Percentiles rank a stretch among this genome's conserved stretches.
These are phyloP conservation scores for Dromius quadrimaculatus DNA, from an alignment of 2,888 invertebrate species.

Conservation along the genomic window DNA sequence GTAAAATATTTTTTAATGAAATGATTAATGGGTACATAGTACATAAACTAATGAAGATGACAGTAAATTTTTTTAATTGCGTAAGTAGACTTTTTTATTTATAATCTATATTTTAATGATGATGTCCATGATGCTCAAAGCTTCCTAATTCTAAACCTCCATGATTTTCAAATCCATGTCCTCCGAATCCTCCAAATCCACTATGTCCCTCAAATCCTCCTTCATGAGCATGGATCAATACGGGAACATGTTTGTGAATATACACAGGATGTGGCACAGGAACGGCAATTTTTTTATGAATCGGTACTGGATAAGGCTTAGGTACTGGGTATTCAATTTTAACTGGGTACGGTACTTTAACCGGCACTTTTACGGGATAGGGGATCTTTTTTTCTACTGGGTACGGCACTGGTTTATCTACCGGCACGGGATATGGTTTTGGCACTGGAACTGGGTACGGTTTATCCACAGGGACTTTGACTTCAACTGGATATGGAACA, in stretches of 20 bases:
- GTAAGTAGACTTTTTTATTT: slow-evolving; percentile 48
- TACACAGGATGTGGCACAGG: slow-evolving; percentile 41
- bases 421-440: slow-evolving; percentile 63
- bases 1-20: slow-evolving; percentile 9
- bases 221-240: slow-evolving; percentile 58
- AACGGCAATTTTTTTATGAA: slow-evolving; percentile 36
- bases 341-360: slow-evolving; percentile 39
- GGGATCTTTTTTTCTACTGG: slow-evolving; percentile 55
- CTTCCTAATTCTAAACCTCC: slow-evolving; percentile 35
- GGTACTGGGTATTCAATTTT: slow-evolving; percentile 32
- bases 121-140: slow-evolving; percentile 11
- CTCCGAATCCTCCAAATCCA: slow-evolving; percentile 45
- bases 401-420: slow-evolving; percentile 64
- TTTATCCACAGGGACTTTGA: slow-evolving; percentile 60
- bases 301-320: slow-evolving; percentile 44
- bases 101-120: slow-evolving; percentile 40
- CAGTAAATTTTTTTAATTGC: slow-evolving; percentile 24
- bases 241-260: slow-evolving; percentile 60
- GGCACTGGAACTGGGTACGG: slow-evolving; percentile 59
- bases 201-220: slow-evolving; percentile 53
- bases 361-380: slow-evolving; percentile 61
- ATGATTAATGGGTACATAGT: slow-evolving; percentile 20
- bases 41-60: slow-evolving; percentile 22
- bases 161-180: slow-evolving; percentile 25
- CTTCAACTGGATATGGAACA: slow-evolving; percentile 54